phyloP scores from a whole-genome alignment of 2,888 invertebrate genomes.

The Matsumyia berberina region DNA sequence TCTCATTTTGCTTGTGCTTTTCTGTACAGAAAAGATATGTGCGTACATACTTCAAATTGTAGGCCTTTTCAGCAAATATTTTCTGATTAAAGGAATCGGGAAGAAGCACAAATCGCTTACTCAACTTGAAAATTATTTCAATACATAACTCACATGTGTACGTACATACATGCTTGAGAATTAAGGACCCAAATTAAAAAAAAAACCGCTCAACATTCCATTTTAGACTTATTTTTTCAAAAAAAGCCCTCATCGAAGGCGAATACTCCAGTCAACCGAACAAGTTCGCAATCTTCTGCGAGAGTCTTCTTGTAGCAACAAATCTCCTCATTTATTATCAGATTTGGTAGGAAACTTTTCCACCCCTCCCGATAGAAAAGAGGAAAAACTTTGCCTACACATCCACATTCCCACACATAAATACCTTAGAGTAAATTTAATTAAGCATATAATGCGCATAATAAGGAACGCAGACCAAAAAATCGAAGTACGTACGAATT shows the following conservation, averaged over 20 bases:
- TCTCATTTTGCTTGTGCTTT: background rate
- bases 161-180: background rate
- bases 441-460: conserved; percentile 76
- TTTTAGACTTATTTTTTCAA: conserved; percentile 1
- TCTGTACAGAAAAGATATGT: background rate
- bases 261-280: conserved; percentile 46
- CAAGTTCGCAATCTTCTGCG: conserved; percentile 42
- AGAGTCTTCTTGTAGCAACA: conserved; percentile 55
- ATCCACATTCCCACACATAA: conserved; percentile 62
- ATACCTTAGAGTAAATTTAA: conserved; percentile 76
- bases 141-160: background rate
- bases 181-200: conserved; percentile 26
- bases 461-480: conserved; percentile 69
- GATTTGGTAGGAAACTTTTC: conserved; percentile 62
- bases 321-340: conserved; percentile 74
- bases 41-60: background rate
- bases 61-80: conserved; percentile 7
- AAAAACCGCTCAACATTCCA: background rate
- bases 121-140: conserved; percentile 40
- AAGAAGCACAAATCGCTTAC: conserved; percentile 20
- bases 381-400: conserved; percentile 44
- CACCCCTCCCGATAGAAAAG: conserved; percentile 21
- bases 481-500: conserved; percentile 63
- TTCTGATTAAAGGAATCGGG: conserved; percentile 14
- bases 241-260: background rate